A percentile compares a stretch with the other conserved stretches of the same genome.
phyloP scores from a whole-genome alignment of 2,888 invertebrate genomes.

The Exephanes ischioxanthus region DNA sequence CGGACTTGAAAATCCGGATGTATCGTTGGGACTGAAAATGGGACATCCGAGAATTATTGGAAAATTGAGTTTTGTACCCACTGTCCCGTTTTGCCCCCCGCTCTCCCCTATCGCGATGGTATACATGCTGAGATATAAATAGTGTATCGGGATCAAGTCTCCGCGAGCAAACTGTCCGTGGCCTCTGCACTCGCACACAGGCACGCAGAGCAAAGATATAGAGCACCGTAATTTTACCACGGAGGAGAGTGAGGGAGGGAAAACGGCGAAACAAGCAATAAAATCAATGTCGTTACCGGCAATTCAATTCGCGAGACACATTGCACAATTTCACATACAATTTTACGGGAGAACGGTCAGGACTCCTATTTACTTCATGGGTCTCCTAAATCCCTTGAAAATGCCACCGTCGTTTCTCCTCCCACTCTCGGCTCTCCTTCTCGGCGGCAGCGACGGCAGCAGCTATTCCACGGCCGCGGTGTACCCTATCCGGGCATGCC shows the following conservation, averaged over 20 bases:
- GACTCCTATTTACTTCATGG: slow-evolving; percentile 84
- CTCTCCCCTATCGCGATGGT: background rate
- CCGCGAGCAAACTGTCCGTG: background rate
- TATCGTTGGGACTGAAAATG: no score
- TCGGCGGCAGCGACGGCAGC: background rate
- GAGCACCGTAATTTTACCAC: slow-evolving; percentile 38
- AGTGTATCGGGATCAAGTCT: background rate
- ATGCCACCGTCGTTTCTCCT: slow-evolving; percentile 57
- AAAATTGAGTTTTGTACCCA: no score
- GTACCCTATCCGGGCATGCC: background rate
- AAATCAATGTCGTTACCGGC: slow-evolving; percentile 85
- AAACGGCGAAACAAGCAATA: slow-evolving; percentile 83
- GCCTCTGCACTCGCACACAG: background rate
- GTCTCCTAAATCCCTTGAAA: slow-evolving; percentile 79
- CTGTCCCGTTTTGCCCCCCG: no score
- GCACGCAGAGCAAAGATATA: slow-evolving; percentile 11
- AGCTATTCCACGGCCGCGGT: slow-evolving; percentile 24
- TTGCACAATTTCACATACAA: slow-evolving; percentile 85
- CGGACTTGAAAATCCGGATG: no score
- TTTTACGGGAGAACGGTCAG: slow-evolving; percentile 85
- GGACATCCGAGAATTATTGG: no score
- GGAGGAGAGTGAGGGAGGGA: background rate
- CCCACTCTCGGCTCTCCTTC: slow-evolving; percentile 23
- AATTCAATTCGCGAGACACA: slow-evolving; percentile 85
- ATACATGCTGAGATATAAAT: background rate